Base-by-base conservation (phyloP, 2,797 vertebrate genomes). In the Eurystomus glaucurus region DNA sequence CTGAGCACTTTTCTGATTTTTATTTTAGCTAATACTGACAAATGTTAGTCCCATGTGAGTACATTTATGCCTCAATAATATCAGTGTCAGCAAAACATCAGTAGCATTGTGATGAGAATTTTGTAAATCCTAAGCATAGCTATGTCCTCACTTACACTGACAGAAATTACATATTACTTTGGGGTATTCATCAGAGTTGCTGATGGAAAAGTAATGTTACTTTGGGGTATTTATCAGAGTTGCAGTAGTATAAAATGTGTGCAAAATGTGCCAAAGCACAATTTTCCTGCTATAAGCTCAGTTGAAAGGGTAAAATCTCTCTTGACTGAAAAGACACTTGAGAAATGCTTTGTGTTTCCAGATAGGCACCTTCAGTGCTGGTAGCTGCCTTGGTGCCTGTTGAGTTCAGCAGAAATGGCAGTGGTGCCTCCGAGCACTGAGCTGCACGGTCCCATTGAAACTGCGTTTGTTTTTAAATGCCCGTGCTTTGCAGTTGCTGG, bases 361-460 rank as follows among this genome's bases (percentile, higher is more conserved):
- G 45, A 50, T 0, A 2, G 52, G 23, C 70, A 66, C 23, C 69
- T 84, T 96, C 61, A 65, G 23, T 1, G 2, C 20, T 0, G 0
- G 57, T 60, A 64, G 65, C 37, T 91, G 78, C 45, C 70, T 75
- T 29, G 11, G 33, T 65, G 72, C 37, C 51, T 57, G 33, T 35
- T 51, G 39, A 90, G 45, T n/a, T 96, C 79, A 84, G 69, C 52
- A 92, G 75, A 68, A 95, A 69, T n/a, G 45, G 23, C 48, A 74
- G 71, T 20, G 37, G 35, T 84, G 72, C 77, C 72, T 50, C 58
- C 2, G 14, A 81, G 76, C 19, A 28, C 41, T n/a, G 57, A 74
- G 48, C 61, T 75, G 37, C 1, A 2, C 6, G 3, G 20, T 52
- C 29, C 83, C 23, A 22, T 35, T 84, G 85, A 43, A 92, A 78